Percentiles rank a stretch among this genome's conserved stretches.
Conservation (phyloP, 2,113 vertebrate genomes). For the Actinemys pallida region DNA sequence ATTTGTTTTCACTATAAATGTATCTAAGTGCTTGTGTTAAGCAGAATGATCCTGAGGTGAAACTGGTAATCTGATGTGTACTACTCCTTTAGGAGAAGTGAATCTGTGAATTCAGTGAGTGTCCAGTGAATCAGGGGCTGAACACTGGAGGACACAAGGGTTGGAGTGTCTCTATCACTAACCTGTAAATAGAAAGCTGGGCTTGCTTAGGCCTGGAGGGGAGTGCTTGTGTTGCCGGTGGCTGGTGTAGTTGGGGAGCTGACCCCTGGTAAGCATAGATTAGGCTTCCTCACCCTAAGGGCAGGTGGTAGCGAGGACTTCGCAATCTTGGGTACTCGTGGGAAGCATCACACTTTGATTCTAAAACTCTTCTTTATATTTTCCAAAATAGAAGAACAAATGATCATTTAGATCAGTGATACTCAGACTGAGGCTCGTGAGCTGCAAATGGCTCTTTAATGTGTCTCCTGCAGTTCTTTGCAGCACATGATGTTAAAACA, state of each 20-base stretch:
- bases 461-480: neutral
- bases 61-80: neutral
- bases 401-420: neutral
- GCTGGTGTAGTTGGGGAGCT: neutral
- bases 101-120: neutral
- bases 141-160: neutral
- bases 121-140: neutral
- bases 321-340: neutral
- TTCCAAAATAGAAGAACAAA: neutral
- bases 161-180: neutral
- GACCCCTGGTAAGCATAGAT: neutral
- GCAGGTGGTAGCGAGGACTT: neutral
- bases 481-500: neutral
- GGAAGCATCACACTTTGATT: neutral
- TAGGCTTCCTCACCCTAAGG: neutral
- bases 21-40: neutral
- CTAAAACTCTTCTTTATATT: neutral
- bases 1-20: neutral
- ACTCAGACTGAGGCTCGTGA: neutral
- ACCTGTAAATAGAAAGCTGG: neutral
- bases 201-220: neutral
- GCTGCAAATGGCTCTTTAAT: neutral
- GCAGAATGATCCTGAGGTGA: neutral
- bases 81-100: neutral
- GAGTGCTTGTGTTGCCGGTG: neutral